Base-by-base conservation (phyloP, 2,113 vertebrate genomes). In the Petromus typicus region DNA sequence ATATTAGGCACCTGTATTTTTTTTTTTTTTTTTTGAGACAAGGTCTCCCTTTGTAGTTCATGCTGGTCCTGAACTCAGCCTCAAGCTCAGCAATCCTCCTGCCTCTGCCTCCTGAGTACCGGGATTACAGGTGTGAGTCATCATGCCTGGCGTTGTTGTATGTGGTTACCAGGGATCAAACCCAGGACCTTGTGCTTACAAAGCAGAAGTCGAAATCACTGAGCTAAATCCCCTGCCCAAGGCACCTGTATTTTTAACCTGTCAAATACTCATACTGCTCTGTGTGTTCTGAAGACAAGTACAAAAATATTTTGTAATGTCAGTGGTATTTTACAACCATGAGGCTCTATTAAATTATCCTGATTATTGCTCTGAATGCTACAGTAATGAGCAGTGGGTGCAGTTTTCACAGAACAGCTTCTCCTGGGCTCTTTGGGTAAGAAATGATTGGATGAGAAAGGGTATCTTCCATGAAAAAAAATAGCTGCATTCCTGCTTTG, bases 381-480 rank as follows among this genome's bases (percentile, higher is more conserved):
- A 67, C 51, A 32, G 86, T 69, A 86, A 45, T 59, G 79, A 84
- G 51, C 48, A 0, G 2, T 32, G 85, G 75, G 92, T 48, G 51
- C 20, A 34, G 7, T 90, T 86, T 86, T 69, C 85, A 87, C 76
- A 87, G 37, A 87, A 91, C 73, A 54, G 14, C 64, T 94, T 97
- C 86, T 84, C 71, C 5, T 0, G 0, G 48, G 54, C 88, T 93
- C 80, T 23, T 71, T 83, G 66, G 78, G 73, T 45, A 82, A 92
- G 1, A 3, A 95, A 30, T 0, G 1, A 86, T 18, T 11, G 73
- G 86, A 75, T 93, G 88, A 93, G 37, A 97, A 97, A 97, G 14
- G 34, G 64, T 92, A 92, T 95, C 89, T 89, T 95, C 85, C 73
- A 25, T 3, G 59, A 86, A 94, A 96, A 73, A 81, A 97, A 95